Evolutionary conservation across 2,113 vertebrate species (phyloP).

Genomic region (Parus major): DNA sequence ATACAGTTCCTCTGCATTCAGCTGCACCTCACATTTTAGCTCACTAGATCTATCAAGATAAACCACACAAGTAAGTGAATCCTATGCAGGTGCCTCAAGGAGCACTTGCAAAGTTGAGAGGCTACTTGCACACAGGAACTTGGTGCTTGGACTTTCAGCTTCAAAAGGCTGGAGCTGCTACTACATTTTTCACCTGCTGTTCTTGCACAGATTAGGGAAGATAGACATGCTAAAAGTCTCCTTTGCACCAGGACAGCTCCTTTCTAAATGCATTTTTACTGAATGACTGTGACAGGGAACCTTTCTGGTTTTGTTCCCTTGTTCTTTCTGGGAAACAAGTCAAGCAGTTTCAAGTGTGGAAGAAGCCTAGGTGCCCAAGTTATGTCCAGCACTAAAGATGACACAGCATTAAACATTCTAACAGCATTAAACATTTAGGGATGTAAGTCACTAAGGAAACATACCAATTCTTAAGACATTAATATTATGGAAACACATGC

Average conservation of each 20-base stretch:
- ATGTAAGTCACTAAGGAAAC: neutral
- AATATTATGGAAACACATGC: neutral
- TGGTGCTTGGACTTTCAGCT: neutral
- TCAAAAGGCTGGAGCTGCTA: neutral
- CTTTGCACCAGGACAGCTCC: neutral
- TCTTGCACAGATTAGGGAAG: neutral
- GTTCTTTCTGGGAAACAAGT: neutral
- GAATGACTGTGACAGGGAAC: neutral
- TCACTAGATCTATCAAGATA: neutral
- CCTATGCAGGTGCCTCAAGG: neutral
- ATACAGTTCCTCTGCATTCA: neutral
- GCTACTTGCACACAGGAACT: neutral
- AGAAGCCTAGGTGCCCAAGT: neutral
- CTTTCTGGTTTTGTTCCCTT: neutral
- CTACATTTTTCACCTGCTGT: neutral
- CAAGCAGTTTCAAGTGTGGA: neutral
- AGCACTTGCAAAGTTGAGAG: neutral
- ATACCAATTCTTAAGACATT: neutral
- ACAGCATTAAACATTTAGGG: neutral
- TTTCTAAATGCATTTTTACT: neutral
- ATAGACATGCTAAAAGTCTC: neutral
- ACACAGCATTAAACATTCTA: neutral
- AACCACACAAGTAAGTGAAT: neutral
- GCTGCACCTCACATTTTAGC: neutral
- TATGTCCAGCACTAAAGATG: neutral